Evolutionary conservation across 2,888 invertebrate species (phyloP).

Genomic region (Trissolcus brochymenae): DNA sequence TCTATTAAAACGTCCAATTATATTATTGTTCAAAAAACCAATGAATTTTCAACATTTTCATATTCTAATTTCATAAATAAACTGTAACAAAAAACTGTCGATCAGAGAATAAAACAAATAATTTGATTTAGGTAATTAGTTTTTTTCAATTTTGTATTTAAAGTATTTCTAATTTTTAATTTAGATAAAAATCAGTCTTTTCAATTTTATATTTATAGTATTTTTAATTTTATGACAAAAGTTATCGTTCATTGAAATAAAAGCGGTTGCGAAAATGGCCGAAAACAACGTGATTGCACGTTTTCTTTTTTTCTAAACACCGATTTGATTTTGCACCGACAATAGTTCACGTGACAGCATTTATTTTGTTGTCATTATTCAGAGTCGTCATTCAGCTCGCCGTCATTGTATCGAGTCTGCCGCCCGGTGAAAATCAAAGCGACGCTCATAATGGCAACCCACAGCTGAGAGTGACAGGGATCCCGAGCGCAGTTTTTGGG

Average conservation of each 20-base stretch:
- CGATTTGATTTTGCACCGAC: conserved; percentile 8
- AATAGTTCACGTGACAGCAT: conserved; percentile 11
- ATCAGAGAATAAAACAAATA: too few species aligned
- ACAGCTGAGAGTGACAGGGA: conserved; percentile 36
- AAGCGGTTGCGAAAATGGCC: not conserved
- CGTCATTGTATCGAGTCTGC: conserved; percentile 27
- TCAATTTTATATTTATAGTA: too few species aligned
- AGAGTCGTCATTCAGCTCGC: conserved; percentile 15
- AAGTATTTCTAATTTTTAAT: too few species aligned
- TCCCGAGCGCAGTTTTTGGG: conserved; percentile 29
- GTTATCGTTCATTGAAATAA: not conserved
- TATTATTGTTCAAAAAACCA: too few species aligned
- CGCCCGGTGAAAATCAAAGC: conserved; percentile 37
- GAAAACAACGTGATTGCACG: not conserved
- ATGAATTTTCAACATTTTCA: too few species aligned
- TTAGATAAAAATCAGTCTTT: too few species aligned
- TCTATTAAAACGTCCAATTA: not conserved
- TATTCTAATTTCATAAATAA: too few species aligned
- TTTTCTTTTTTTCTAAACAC: not conserved
- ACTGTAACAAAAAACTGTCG: too few species aligned
- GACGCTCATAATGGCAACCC: conserved; percentile 28
- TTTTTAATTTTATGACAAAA: too few species aligned
- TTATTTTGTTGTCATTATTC: conserved; percentile 39
- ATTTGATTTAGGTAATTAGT: too few species aligned
- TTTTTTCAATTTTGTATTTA: too few species aligned